Evolutionary conservation across 2,797 vertebrate species (phyloP).

Genomic region (Podarcis siculus): DNA sequence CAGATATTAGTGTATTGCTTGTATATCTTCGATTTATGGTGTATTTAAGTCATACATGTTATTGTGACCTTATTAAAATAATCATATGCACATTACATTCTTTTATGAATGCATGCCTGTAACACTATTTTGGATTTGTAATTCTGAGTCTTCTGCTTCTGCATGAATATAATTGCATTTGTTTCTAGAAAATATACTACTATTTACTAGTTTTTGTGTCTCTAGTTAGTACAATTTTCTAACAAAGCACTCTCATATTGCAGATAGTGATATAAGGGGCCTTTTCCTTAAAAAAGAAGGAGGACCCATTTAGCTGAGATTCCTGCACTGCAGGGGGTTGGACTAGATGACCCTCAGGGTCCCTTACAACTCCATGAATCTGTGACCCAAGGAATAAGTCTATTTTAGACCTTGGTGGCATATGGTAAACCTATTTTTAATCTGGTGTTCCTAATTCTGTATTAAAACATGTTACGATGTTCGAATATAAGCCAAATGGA

Average conservation of each 20-base stretch:
- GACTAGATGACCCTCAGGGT: too few relatives aligned
- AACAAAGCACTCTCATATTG: neutral
- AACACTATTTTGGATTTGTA: neutral
- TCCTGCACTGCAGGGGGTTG: too few relatives aligned
- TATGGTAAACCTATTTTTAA: neutral
- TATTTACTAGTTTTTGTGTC: neutral
- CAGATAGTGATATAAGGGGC: neutral
- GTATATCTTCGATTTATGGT: neutral
- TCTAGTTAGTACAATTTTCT: neutral
- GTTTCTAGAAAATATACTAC: neutral
- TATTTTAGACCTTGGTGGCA: neutral
- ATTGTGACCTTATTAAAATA: neutral
- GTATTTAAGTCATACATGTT: neutral
- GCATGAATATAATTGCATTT: neutral
- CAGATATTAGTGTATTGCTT: neutral
- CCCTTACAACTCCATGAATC: too few relatives aligned
- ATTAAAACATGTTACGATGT: neutral
- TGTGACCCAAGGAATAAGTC: neutral
- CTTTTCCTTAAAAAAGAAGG: neutral
- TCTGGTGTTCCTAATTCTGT: neutral
- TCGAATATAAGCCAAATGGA: neutral
- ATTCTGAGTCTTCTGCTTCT: neutral
- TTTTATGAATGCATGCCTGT: neutral
- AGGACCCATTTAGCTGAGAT: too few relatives aligned
- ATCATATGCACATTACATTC: neutral